Evolutionary conservation across 2,797 vertebrate species (phyloP), one percentile per base, ranked within the genome.

Genomic region (Calcarius lapponicus): DNA sequence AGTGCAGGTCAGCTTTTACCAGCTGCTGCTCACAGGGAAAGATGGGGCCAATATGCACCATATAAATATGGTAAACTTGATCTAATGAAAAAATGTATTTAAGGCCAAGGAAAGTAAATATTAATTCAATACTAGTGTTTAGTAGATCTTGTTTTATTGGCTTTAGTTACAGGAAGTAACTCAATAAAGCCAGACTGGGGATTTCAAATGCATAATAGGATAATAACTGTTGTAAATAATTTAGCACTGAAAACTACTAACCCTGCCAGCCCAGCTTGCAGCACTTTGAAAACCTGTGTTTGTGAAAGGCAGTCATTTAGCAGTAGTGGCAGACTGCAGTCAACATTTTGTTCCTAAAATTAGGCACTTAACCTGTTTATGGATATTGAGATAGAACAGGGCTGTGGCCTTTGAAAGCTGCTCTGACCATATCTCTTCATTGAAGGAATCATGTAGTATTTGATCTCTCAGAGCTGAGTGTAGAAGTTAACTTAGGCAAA

Each of bases 161-260:
- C 61, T 93, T 86, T 43, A 81, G 58, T 86, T 92, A 32, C n/a
- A 64, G 64, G 43, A 45, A 51, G 43, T 87, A 85, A 72, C 62
- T 90, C 47, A n/a, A 53, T 70, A 80, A 91, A 94, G 66, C 26
- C 43, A 69, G 79, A 50, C 19, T 8, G 4, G 47, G 73, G 73
- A 48, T 81, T 93, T 91, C 91, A 84, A 61, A 53, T 66, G 17
- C 56, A 4, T 67, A 60, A 69, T 24, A 81, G 50, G 50, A 64
- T 90, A 85, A 95, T 71, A 76, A 64, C 21, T 72, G 12, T 65
- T 91, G 42, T 81, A 81, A 93, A 86, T 78, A 84, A 91, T 76
- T 80, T 17, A 86, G 51, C 76, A 62, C 65, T 74, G 60, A 64
- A 70, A 80, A 69, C 78, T 56, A 21, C 78, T 57, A 19, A 38